Base-by-base conservation (phyloP, 2,888 invertebrate species). In the Chalcosyrphus nemorum region DNA sequence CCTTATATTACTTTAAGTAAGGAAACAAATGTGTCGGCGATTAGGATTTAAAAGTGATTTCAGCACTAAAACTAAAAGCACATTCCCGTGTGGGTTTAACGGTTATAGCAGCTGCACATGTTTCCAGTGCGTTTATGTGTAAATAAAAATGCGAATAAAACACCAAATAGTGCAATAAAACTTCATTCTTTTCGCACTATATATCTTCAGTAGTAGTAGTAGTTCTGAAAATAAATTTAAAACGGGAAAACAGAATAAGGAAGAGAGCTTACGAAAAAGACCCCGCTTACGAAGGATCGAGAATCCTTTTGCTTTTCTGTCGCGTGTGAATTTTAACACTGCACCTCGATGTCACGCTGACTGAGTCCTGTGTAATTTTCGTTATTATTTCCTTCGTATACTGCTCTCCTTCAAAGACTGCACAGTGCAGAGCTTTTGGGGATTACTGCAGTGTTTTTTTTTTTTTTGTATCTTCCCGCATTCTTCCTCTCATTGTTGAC, bases 321-420 rank as follows among this genome's bases (percentile, higher is more conserved):
- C 41, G 43, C 24, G 13, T 41, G 45, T 43, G 21, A 9, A 27
- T 35, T 41, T 50, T 43, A 43, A 5, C 17, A 29, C 21, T 15
- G 5, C 6, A 57, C 21, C 7, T 52, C 41, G 47, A 27, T 72
- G 65, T 59, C 65, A 80, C 24, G 24, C 50, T 41, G 38, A 59
- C 41, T 68, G 29, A 70, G 21, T 70, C 54, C 70, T 74, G 66
- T 59, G 59, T 72, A 72, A 80, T 80, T 72, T 66, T 80, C 66
- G n/a, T 17, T 47, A 66, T 80, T 74, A 74, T 61, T 54, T 61
- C 65, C 57, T 59, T 52, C 52, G 59, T 65, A 45, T 65, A 45
- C 35, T 52, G 41, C 35, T 65, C 35, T 65, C 24, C 41, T 56
- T 56, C 29, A 38, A 45, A 50, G 32, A 6, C 38, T 59, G 72